Evolutionary conservation across 2,113 vertebrate genomes (phyloP), one percentile per base, ranked within the genome.

Genomic region (Festucalex cinctus): DNA sequence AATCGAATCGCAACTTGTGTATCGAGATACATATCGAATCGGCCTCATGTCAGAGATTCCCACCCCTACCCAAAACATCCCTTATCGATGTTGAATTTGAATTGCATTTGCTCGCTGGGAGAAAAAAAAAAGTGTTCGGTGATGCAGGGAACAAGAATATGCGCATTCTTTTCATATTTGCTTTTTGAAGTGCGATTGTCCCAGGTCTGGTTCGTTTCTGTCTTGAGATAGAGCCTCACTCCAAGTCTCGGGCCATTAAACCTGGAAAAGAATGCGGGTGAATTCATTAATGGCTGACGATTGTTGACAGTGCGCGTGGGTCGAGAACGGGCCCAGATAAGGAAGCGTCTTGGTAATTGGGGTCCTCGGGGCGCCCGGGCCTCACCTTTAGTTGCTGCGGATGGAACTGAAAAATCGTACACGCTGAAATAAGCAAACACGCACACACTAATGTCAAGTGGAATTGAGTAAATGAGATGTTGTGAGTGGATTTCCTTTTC

Each of bases 221-320:
- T n/a, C n/a, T n/a, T n/a, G n/a, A 71, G 66, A 70, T 49, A 39
- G 51, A 66, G 39, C 66, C 54, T 57, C 26, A 65, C 54, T 57
- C 26, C 59, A 48, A 39, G 78, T 85, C 79, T 77, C 71, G 69
- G 82, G 80, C 83, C 84, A 86, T 90, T 91, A 88, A 87, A 77
- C 76, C 69, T 10, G 62, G 59, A 54, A 75, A 81, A 85, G 85
- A 85, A 87, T 76, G 80, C 77, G 76, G 81, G 63, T 73, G 82
- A 85, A 85, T 85, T 80, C 78, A 82, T 84, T 90, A 83, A 61
- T 72, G 70, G 61, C 20, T 79, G 68, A 66, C 86, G 78, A 62
- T 65, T 82, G 68, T 76, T 85, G 81, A 83, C 65, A 63, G 73
- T 63, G 36, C 6, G 24, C 22, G 39, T 63, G 64, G 78, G 54